Base-by-base conservation (phyloP, 2,113 vertebrate species). In the Scytalopus superciliaris region DNA sequence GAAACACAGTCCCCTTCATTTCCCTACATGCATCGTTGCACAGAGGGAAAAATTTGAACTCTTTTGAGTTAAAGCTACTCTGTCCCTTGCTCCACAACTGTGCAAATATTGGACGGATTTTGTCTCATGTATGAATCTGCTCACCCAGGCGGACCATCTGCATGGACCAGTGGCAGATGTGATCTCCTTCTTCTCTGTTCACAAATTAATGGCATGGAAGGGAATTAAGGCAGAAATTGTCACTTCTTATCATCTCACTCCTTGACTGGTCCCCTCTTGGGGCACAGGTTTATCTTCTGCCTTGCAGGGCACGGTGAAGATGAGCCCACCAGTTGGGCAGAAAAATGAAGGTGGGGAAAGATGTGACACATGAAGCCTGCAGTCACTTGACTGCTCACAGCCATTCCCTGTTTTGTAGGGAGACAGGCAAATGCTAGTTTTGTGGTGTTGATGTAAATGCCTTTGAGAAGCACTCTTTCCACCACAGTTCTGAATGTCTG, bases 361-460 rank as follows among this genome's bases (percentile, higher is more conserved):
- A 83, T 39, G 31, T 47, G n/a, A 16, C 35, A 23, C 1, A 0
- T 66, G 9, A 33, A 77, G 35, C 21, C 55, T 63, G 47, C 47
- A 81, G 39, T 49, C 1, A 0, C 24, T 89, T 0, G 0, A 7
- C 2, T 59, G 17, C 60, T 39, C 33, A 5, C 0, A 1, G 35
- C 44, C 9, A 0, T 55, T 64, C 30, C 49, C 4, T 1, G 0
- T 35, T 87, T 18, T 3, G 0, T 7, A 9, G 31, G 9, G 8
- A 85, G 28, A 66, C 28, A 39, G 19, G 11, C 11, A 75, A 89
- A 17, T 1, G 1, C 25, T 47, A 13, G 0, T 35, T 86, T 18
- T 44, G 31, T 49, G 23, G 14, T 35, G 22, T 24, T 39, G 31
- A 28, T 33, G 17, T 1, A 9, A 92, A 90, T 4, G 5, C 15